Percentiles rank a stretch among this genome's conserved stretches.
These are phyloP conservation scores for Astreopora myriophthalma DNA, from an alignment of 64 coral and sea anemone species.

Conservation along the genomic window DNA sequence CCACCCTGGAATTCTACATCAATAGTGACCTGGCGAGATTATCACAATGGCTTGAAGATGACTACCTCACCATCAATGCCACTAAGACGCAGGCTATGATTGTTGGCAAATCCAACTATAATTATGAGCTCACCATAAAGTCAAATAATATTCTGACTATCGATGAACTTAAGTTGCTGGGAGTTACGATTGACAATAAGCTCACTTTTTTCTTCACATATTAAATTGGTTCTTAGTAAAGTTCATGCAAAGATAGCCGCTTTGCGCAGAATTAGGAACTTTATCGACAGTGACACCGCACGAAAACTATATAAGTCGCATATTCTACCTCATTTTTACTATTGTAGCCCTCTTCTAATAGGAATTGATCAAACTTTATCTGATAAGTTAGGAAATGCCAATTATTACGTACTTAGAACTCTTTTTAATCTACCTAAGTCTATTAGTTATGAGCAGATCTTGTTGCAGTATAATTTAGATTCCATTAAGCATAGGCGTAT, in stretches of 20 bases:
- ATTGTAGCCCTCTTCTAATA: background rate
- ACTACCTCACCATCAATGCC: background rate
- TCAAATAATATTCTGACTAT: background rate
- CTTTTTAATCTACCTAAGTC: background rate
- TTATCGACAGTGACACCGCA: background rate
- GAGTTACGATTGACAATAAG: constrained; percentile 2
- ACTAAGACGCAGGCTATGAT: constrained; percentile 2
- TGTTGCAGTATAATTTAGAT: background rate
- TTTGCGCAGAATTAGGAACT: constrained; percentile 2
- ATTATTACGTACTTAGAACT: background rate
- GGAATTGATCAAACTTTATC: background rate
- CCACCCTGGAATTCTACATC: no score
- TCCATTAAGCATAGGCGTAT: background rate
- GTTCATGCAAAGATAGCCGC: background rate
- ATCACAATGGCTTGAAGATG: no score
- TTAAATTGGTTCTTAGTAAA: background rate
- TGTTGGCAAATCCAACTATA: background rate
- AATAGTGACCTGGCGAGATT: no score
- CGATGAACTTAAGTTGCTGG: constrained; percentile 11
- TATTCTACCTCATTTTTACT: background rate
- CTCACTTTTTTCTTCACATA: background rate
- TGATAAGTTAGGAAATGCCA: background rate
- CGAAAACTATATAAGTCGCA: background rate
- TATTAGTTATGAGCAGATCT: background rate
- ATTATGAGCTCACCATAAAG: background rate